Conservation (phyloP, 2,797 vertebrate species). For the Sardinella longiceps region DNA sequence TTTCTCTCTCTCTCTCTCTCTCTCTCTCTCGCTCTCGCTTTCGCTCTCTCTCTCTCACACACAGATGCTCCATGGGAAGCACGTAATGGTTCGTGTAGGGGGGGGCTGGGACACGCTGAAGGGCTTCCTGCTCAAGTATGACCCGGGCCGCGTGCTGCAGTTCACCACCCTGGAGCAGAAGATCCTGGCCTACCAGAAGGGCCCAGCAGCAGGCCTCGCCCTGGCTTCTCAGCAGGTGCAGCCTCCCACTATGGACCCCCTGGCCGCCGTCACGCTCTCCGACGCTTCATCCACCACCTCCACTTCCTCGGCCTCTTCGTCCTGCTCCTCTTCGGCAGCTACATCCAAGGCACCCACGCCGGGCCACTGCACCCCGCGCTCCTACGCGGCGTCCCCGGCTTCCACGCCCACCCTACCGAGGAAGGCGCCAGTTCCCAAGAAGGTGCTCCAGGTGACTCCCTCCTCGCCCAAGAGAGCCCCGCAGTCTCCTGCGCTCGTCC, state of each 20-base stretch:
- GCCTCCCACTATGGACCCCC: constrained; percentile 90
- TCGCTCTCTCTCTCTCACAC: constrained; percentile 12
- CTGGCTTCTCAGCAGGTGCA: constrained; percentile 66
- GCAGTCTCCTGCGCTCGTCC: constrained; percentile 59
- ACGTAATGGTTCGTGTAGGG: constrained; percentile 98
- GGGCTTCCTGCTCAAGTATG: constrained; percentile 93
- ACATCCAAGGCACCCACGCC: constrained; percentile 50
- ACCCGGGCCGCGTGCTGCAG: constrained; percentile 91
- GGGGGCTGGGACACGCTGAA: constrained; percentile 98
- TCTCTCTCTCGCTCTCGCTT: not conserved
- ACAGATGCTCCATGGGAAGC: constrained; percentile 98
- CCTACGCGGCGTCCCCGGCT: constrained; percentile 61
- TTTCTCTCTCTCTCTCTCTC: not conserved
- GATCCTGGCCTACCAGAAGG: constrained; percentile 94
- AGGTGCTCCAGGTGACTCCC: constrained; percentile 66
- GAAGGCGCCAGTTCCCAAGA: constrained; percentile 78
- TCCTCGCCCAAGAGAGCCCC: constrained; percentile 66
- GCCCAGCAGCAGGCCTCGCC: constrained; percentile 70
- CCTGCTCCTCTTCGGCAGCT: constrained; percentile 19
- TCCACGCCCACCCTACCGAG: constrained; percentile 72
- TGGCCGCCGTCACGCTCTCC: constrained; percentile 80
- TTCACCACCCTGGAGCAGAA: constrained; percentile 98
- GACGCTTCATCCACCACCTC: constrained; percentile 58
- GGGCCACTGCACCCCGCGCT: constrained; percentile 55
- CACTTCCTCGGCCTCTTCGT: constrained; percentile 49